These are phyloP conservation scores for Turdus rufiventris DNA, from an alignment of 2,113 vertebrate species.

Conservation along the genomic window DNA sequence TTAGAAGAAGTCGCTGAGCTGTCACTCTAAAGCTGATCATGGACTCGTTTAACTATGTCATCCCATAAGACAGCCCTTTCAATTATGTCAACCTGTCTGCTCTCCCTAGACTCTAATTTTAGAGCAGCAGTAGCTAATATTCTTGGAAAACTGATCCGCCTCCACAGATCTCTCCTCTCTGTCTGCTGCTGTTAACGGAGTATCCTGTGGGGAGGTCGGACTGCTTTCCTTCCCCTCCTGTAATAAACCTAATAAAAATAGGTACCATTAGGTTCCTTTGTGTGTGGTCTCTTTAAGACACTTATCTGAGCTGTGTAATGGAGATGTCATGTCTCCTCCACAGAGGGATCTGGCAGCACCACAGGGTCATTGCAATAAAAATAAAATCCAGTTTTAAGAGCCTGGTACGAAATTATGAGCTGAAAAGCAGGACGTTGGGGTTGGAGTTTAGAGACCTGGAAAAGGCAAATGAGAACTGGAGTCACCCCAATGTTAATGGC, in stretches of 20 bases:
- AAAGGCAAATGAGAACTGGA: neutral
- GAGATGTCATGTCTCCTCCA: conserved; percentile 57
- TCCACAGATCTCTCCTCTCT: conserved; percentile 57
- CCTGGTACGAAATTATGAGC: neutral
- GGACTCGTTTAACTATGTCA: conserved; percentile 66
- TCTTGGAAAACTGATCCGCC: conserved; percentile 62
- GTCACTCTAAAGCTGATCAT: conserved; percentile 65
- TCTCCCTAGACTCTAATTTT: conserved; percentile 70
- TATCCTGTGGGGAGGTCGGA: conserved; percentile 57
- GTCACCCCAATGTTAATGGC: neutral
- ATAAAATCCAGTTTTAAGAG: conserved; percentile 44
- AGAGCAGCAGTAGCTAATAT: conserved; percentile 69
- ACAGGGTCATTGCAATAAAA: conserved; percentile 39
- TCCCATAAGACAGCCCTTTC: conserved; percentile 68
- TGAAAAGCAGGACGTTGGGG: neutral
- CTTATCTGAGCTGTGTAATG: conserved; percentile 59
- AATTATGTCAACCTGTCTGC: conserved; percentile 70
- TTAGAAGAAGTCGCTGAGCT: conserved; percentile 57
- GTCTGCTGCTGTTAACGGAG: conserved; percentile 49
- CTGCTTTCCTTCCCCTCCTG: conserved; percentile 57
- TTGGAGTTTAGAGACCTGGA: neutral
- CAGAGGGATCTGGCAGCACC: conserved; percentile 7
- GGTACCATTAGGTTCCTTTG: conserved; percentile 58
- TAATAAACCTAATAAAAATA: conserved; percentile 69
- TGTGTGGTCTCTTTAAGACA: conserved; percentile 64